Evolutionary conservation across 1,140 invertebrate genomes (phyloP), one percentile per base, ranked within the genome.

Genomic region (Aphis gossypii): DNA sequence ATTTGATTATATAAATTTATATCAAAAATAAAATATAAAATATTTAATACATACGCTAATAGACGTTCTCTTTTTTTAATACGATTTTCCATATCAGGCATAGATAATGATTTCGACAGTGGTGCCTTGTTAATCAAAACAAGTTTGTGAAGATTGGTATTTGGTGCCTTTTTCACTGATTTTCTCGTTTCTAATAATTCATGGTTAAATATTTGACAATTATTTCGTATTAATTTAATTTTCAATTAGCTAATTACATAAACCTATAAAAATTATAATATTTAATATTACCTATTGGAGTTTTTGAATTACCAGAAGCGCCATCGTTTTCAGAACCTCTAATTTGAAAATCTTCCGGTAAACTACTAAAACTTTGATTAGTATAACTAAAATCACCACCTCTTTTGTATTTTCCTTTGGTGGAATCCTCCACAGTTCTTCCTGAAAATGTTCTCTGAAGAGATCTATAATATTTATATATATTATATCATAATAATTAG

Each of bases 71-170:
- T 95, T 94, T 97, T 97, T 94, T 97, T 97, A 11, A 95, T 96
- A 94, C 96, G 96, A 48, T 97, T 97, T 94, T 97, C 97, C 94
- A 98, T 97, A 94, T 98, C 97, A 1, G 98, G 97, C 96, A 98
- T 97, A 0, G 98, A 98, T 60, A 96, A 95, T 5, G 97, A 97
- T 95, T 98, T 98, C 94, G 97, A 97, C 46, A 98, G 95, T 0
- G 97, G 96, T 94, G 96, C 96, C 93, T 95, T 96, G 20, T 94
- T 94, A 21, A 94, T 94, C 56, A 96, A 95, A 38, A 96, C 94
- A 30, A 96, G 94, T 86, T 96, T 95, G 20, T 95, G 95, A 8
- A 96, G 95, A 94, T 94, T 95, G 92, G 95, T 95, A 86, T 96
- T 95, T 38, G 93, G 94, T 46, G 91, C 51, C 93, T 94, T 94